Evolutionary conservation across 2,888 invertebrate species (phyloP).

Genomic region (Eucriotettix oculatus): DNA sequence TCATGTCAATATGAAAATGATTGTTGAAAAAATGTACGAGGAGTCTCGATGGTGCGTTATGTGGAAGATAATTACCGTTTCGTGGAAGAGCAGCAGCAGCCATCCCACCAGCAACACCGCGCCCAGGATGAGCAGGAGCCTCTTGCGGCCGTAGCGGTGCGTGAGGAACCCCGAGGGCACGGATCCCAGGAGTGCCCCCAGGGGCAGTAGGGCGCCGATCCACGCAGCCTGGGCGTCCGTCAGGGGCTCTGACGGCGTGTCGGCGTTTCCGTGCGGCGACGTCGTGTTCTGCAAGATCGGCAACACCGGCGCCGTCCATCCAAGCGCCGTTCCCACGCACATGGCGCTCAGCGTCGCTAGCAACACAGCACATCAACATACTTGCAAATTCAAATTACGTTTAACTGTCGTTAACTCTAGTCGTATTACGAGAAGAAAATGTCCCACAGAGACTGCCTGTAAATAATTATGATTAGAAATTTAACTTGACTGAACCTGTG

Average conservation of each 20-base stretch:
- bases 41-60: background rate
- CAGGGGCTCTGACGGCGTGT: background rate
- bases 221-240: constrained; percentile 1
- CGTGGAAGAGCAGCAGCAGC: background rate
- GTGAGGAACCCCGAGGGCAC: constrained; percentile 1
- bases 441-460: no score
- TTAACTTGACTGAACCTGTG: no score
- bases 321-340: background rate
- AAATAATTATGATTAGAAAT: no score
- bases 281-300: background rate
- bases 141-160: background rate
- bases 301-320: constrained; percentile 4
- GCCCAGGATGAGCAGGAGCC: background rate
- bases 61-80: background rate
- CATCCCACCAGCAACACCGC: background rate
- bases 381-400: no score
- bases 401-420: no score
- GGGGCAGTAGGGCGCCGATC: constrained; percentile 2
- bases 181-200: constrained; percentile 2
- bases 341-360: constrained; percentile 1
- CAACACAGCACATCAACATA: no score
- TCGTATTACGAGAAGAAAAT: no score
- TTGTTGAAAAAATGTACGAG: no score
- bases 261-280: background rate
- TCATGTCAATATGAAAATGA: no score